These are phyloP conservation scores for Perca fluviatilis DNA, from an alignment of 2,113 vertebrate species.

Conservation along the genomic window DNA sequence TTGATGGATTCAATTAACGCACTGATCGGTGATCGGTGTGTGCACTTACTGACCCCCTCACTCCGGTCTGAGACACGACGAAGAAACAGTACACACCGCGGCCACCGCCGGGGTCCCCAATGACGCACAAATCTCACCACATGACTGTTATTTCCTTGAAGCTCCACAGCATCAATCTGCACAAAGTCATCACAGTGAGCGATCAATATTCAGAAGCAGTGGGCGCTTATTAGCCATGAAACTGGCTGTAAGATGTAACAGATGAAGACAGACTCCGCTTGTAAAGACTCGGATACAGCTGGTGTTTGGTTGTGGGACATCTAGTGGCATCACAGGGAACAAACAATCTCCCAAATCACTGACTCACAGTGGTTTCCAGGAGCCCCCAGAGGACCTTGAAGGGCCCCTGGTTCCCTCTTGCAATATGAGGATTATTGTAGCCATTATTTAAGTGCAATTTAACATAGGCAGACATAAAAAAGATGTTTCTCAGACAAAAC, in stretches of 20 bases:
- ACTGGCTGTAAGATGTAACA: background rate
- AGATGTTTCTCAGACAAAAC: background rate
- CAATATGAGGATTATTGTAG: background rate
- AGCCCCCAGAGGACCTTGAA: background rate
- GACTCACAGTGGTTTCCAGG: background rate
- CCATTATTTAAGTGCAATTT: background rate
- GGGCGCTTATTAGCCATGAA: background rate
- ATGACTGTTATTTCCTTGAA: background rate
- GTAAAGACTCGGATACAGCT: background rate
- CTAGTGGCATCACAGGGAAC: slow-evolving; percentile 69
- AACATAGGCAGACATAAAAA: too few relatives aligned
- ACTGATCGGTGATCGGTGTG: slow-evolving; percentile 40
- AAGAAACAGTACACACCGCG: slow-evolving; percentile 3
- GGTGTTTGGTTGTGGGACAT: slow-evolving; percentile 58
- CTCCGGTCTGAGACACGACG: slow-evolving; percentile 38
- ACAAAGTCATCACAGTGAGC: background rate
- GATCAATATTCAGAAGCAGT: background rate
- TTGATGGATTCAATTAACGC: slow-evolving; percentile 9
- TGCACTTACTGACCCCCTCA: slow-evolving; percentile 11
- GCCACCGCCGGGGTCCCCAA: slow-evolving; percentile 49
- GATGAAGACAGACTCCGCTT: slow-evolving; percentile 11
- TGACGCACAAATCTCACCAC: slow-evolving; percentile 70
- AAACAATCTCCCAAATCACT: background rate
- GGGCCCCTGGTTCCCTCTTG: background rate
- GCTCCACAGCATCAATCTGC: background rate